Base-by-base conservation (phyloP, 2,113 vertebrate genomes). In the Cettia cetti region DNA sequence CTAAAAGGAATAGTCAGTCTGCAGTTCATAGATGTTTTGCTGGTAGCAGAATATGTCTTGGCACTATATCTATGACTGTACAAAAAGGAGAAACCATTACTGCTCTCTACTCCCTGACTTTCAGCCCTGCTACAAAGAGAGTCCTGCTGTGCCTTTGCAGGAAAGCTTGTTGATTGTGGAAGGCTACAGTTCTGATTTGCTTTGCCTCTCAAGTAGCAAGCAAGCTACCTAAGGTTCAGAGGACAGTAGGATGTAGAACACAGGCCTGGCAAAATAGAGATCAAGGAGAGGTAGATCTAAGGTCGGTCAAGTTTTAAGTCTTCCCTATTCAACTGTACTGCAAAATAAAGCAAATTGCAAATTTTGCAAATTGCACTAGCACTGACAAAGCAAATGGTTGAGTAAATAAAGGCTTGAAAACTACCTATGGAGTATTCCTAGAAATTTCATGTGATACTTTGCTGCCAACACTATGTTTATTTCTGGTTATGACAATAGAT, bases 351-450 rank as follows among this genome's bases (percentile, higher is more conserved):
- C 33, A 92, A 80, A 82, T 39, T 50, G 66, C 15, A 31, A 91
- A 91, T 71, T 84, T 74, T 78, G 65, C 26, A 57, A 59, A 91
- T 93, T 71, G 49, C 82, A 72, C 30, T 52, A 64, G 27, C 21
- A 35, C 47, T 79, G 53, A 93, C 47, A 91, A 87, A 94, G 53
- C 53, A 90, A 89, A 44, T 44, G 20, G 35, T 5, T 78, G 65
- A 22, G 64, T 40, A 56, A 85, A 87, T 9, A 87, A 84, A 89
- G 27, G 53, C 47, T 56, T 84, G 35, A 75, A 79, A 92, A 71
- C 24, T 63, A 78, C 37, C 26, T 35, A 49, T 31, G 16, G 37
- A 23, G 16, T 54, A 76, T 64, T 92, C 40, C 65, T 79, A 76
- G 75, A 92, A 91, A 82, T 76, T 82, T 61, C 4, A 15, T 45